phyloP scores from a whole-genome alignment of 2,888 invertebrate genomes.

The Lithophane socia region DNA sequence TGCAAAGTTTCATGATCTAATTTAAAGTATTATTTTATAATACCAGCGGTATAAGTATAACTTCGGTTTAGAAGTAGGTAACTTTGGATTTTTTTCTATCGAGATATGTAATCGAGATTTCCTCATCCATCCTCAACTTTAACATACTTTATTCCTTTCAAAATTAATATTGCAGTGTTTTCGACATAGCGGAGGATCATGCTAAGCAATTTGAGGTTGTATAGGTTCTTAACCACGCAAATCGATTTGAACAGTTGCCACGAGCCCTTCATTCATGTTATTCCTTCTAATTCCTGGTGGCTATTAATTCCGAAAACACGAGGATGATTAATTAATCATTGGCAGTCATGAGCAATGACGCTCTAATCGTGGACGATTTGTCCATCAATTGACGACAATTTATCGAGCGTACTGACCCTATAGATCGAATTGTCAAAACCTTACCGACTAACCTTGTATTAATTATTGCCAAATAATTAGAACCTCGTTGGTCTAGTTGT shows the following conservation, averaged over 20 bases:
- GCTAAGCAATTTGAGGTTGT: no score
- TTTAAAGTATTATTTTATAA: no score
- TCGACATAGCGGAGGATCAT: no score
- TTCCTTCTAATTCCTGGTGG: slow-evolving; percentile 24
- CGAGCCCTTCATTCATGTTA: background rate
- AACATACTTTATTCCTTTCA: no score
- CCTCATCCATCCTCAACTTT: no score
- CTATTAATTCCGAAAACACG: slow-evolving; percentile 2
- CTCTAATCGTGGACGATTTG: slow-evolving; percentile 14
- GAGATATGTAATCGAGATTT: no score
- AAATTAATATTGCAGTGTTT: no score
- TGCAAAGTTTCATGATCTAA: no score
- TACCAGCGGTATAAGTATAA: no score
- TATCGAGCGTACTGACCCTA: slow-evolving; percentile 1
- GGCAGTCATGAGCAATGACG: slow-evolving; percentile 4
- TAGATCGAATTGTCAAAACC: background rate
- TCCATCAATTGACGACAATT: slow-evolving; percentile 41
- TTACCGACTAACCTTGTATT: background rate
- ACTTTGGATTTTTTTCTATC: no score
- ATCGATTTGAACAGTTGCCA: slow-evolving; percentile 21
- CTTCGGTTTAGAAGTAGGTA: no score
- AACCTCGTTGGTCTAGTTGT: background rate
- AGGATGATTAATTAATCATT: slow-evolving; percentile 21
- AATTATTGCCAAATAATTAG: background rate
- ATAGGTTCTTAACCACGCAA: slow-evolving; percentile 1